Conservation (phyloP, 1,140 invertebrate species). For the Ceratitis capitata region DNA sequence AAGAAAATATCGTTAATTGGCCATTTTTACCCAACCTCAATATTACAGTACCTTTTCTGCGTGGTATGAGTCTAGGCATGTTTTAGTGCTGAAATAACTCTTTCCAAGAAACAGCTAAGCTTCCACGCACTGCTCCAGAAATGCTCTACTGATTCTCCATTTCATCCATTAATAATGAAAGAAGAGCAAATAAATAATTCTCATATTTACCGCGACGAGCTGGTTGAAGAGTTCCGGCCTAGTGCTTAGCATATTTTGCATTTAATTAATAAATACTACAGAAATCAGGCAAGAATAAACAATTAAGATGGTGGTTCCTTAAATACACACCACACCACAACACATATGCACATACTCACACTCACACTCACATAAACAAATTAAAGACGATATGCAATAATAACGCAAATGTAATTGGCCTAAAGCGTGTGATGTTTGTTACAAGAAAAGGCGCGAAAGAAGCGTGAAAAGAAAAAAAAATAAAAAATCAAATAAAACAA, state of each 20-base stretch:
- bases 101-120: too few relatives aligned
- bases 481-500: too few relatives aligned
- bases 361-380: not conserved
- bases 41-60: too few relatives aligned
- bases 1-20: too few relatives aligned
- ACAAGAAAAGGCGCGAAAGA: not conserved
- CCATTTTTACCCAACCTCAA: too few relatives aligned
- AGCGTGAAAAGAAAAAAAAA: not conserved
- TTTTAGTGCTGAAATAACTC: too few relatives aligned
- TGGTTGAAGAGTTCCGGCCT: not conserved
- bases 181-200: too few relatives aligned
- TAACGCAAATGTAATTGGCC: not conserved
- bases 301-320: slow-evolving; percentile 9
- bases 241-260: slow-evolving; percentile 33
- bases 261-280: slow-evolving; percentile 40
- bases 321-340: not conserved
- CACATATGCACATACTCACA: not conserved
- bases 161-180: too few relatives aligned
- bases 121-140: too few relatives aligned
- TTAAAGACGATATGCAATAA: too few relatives aligned
- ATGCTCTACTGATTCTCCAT: too few relatives aligned
- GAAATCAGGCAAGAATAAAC: slow-evolving; percentile 39
- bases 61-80: too few relatives aligned
- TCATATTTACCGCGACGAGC: not conserved
- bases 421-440: not conserved